Conservation (phyloP, 2,888 invertebrate genomes). For the Brassicogethes aeneus region DNA sequence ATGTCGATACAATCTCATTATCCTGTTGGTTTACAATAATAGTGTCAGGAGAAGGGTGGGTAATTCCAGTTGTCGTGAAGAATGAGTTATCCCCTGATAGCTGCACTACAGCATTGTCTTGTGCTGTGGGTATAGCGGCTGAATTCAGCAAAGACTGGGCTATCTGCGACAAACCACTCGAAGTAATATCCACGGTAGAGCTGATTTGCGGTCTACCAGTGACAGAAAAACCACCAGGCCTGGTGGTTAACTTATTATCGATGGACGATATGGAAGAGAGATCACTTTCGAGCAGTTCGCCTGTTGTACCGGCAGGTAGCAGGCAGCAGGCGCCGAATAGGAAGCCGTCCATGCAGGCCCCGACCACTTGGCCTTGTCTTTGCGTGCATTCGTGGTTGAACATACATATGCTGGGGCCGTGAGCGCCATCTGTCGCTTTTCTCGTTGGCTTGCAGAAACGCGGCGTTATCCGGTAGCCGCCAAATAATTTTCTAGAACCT, state of each 20-base stretch:
- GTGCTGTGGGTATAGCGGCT: slow-evolving; percentile 30
- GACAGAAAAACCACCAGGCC: slow-evolving; percentile 12
- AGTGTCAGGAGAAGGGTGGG: slow-evolving; percentile 50
- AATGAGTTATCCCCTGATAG: slow-evolving; percentile 24
- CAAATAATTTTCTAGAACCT: slow-evolving; percentile 64
- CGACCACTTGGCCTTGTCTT: slow-evolving; percentile 73
- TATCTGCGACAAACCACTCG: slow-evolving; percentile 49
- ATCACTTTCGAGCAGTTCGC: slow-evolving; percentile 29
- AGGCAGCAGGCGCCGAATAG: slow-evolving; percentile 89
- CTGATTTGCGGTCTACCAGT: slow-evolving; percentile 24
- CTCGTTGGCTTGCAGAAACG: slow-evolving; percentile 67
- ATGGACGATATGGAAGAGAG: slow-evolving; percentile 9
- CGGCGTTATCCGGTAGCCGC: slow-evolving; percentile 80
- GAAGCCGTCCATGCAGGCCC: slow-evolving; percentile 87
- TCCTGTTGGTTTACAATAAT: slow-evolving; percentile 50
- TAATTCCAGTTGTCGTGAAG: slow-evolving; percentile 33
- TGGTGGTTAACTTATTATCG: slow-evolving; percentile 17
- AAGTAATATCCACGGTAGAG: slow-evolving; percentile 43
- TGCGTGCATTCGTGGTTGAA: slow-evolving; percentile 84
- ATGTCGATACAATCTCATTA: slow-evolving; percentile 37
- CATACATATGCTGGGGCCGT: slow-evolving; percentile 79
- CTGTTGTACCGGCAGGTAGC: slow-evolving; percentile 46
- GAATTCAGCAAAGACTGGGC: slow-evolving; percentile 44
- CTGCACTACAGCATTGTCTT: slow-evolving; percentile 35
- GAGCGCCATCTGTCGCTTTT: slow-evolving; percentile 43